A percentile compares a stretch with the other conserved stretches of the same genome.
Conservation (phyloP, 2,113 vertebrate species). For the Petrocephalus zakoni region DNA sequence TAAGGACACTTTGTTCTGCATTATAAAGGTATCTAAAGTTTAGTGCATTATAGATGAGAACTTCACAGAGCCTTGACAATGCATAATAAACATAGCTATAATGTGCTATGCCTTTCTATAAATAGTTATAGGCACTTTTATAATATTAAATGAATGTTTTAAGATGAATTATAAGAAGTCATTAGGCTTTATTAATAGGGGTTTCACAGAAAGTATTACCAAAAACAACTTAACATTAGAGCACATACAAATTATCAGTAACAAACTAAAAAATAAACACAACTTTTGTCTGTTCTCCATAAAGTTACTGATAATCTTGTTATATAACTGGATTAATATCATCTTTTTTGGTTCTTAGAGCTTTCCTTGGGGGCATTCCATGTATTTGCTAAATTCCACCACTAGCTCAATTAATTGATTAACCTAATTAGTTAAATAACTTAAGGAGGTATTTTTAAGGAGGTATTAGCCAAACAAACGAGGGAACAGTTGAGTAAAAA, state of each 20-base stretch:
- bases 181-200: no score
- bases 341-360: background rate
- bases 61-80: no score
- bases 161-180: no score
- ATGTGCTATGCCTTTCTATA: no score
- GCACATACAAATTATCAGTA: background rate
- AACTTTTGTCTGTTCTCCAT: background rate
- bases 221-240: background rate
- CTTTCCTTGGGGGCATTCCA: background rate
- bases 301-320: background rate
- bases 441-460: background rate
- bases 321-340: background rate
- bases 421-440: background rate
- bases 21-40: no score
- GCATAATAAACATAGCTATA: no score
- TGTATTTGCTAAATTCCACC: background rate
- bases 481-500: background rate
- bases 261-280: background rate
- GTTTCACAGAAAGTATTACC: no score
- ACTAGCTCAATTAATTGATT: background rate
- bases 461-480: background rate
- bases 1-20: no score
- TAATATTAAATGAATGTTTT: no score
- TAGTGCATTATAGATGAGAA: no score
- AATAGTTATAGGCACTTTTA: no score